Base-by-base conservation (phyloP, 2,113 vertebrate genomes). In the Callorhinus ursinus region DNA sequence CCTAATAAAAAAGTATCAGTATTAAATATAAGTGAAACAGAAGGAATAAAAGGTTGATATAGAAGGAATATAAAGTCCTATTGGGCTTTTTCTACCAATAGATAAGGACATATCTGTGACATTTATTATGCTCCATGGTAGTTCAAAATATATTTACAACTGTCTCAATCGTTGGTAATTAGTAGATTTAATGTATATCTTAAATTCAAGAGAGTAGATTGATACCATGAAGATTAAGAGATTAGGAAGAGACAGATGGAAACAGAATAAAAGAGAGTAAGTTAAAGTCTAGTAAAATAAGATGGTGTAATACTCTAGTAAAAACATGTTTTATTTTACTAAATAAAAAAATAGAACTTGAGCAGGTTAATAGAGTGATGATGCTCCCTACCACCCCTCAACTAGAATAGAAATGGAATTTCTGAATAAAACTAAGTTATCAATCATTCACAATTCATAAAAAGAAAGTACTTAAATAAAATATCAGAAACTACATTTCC, bases 221-320 rank as follows among this genome's bases (percentile, higher is more conserved):
- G 16, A 71, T 51, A 69, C 4, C 69, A 69, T 19, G 67, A 14
- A 88, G 16, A 89, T 0, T 46, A 59, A 92, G 21, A 89, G 36
- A 95, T 74, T 87, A 82, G 26, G 19, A 88, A 91, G 4, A 95
- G n/a, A 95, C 31, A 76, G 22, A 19, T 82, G 24, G 53, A 92
- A 95, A 86, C 0, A 79, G 69, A 90, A 92, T 83, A 76, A 90
- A 93, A 86, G 1, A 88, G 61, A 90, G 92, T 79, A 51, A 89
- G 69, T 72, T 57, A 76, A 94, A 93, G 2, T 28, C 4, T 69
- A 82, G 4, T 46, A 69, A 92, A 95, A 90, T 10, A 79, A 7
- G 12, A 72, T 76, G 22, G 9, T 16, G 51, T 57, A 84, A 77
- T 22, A 53, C 11, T 74, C 33, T 91, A 14, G 57, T 83, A 88